These are phyloP conservation scores for Butorides virescens DNA, from an alignment of 2,113 vertebrate species.

Conservation along the genomic window DNA sequence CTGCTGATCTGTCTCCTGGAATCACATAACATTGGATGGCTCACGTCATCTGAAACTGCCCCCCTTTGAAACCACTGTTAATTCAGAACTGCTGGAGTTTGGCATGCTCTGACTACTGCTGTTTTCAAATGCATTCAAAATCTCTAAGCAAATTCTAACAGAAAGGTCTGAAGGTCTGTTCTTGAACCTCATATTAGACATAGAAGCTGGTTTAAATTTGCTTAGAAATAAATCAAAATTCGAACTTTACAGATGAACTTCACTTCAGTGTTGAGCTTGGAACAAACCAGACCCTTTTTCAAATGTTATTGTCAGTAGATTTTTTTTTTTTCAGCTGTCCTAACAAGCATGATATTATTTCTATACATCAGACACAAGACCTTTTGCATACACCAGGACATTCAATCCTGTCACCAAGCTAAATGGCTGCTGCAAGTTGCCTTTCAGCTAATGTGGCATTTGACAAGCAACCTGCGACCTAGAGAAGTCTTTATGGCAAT, in stretches of 20 bases:
- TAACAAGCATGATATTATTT: not conserved
- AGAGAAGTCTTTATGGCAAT: not conserved
- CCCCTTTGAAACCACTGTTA: not conserved
- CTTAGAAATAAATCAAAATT: not conserved
- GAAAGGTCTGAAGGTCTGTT: not conserved
- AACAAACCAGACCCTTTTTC: not conserved
- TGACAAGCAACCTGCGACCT: not conserved
- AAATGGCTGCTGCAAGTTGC: not conserved
- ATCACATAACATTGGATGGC: not conserved
- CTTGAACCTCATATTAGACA: not conserved
- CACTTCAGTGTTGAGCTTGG: not conserved
- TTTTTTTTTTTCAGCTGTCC: not conserved
- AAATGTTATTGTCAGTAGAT: not conserved
- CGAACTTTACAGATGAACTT: not conserved
- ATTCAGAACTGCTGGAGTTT: not conserved
- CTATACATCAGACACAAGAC: not conserved
- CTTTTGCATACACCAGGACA: not conserved
- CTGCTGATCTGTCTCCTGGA: not conserved
- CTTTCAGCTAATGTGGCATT: not conserved
- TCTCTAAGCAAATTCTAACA: not conserved
- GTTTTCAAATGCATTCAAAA: not conserved
- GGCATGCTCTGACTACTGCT: not conserved
- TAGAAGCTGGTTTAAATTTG: not conserved
- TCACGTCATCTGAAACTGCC: not conserved
- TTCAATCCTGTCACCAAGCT: not conserved